Percentiles rank a stretch among this genome's conserved stretches.
These are phyloP conservation scores for Arnoldichthys spilopterus DNA, from an alignment of 2,797 vertebrate species.

Conservation along the genomic window DNA sequence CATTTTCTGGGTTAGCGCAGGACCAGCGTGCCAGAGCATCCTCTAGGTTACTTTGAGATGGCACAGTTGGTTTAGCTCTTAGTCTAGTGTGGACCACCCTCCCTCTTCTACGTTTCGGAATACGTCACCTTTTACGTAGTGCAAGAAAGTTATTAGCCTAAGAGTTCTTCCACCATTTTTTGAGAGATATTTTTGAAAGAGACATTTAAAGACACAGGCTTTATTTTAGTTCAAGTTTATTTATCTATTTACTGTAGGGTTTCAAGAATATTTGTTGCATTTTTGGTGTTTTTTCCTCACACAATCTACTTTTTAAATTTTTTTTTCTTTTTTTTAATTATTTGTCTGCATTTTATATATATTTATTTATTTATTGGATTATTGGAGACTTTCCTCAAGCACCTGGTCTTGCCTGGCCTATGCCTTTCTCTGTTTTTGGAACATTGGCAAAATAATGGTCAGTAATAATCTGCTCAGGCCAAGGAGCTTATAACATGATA, in stretches of 20 bases:
- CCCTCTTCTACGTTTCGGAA: slow-evolving; percentile 76
- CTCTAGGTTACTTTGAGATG: slow-evolving; percentile 61
- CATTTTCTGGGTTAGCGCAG: slow-evolving; percentile 18
- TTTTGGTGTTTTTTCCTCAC: neutral
- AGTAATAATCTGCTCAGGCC: neutral
- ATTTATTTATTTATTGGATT: slow-evolving; percentile 37
- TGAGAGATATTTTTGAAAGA: neutral
- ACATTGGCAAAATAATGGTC: neutral
- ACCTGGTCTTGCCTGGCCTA: neutral
- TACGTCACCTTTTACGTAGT: slow-evolving; percentile 78
- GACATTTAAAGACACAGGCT: neutral
- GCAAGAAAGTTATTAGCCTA: slow-evolving; percentile 57
- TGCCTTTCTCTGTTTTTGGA: neutral
- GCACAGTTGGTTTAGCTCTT: slow-evolving; percentile 58
- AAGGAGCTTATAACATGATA: slow-evolving; percentile 1
- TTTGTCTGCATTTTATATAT: slow-evolving; percentile 46
- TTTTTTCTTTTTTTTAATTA: neutral
- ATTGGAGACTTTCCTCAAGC: neutral
- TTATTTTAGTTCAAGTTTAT: neutral
- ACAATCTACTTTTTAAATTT: neutral
- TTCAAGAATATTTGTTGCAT: neutral
- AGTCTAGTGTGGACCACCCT: slow-evolving; percentile 79
- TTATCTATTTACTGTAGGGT: neutral
- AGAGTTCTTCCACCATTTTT: slow-evolving; percentile 44
- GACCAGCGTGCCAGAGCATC: slow-evolving; percentile 52